phyloP scores from a whole-genome alignment of 1,140 invertebrate genomes.

The Physella acuta region DNA sequence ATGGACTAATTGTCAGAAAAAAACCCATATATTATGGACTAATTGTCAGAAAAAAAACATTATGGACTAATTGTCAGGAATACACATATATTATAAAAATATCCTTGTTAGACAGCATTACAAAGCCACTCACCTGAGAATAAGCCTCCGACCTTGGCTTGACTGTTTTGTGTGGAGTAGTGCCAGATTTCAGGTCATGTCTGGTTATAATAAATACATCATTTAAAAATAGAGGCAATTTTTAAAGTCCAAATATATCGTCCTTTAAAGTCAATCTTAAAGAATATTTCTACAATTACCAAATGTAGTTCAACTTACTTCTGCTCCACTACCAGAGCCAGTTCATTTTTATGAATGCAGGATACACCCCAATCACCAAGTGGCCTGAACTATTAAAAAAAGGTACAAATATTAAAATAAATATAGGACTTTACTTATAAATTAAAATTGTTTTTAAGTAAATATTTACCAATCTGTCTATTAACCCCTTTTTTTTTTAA shows the following conservation, averaged over 20 bases:
- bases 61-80: neutral
- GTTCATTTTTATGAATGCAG: constrained; percentile 48
- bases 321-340: constrained; percentile 43
- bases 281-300: no score
- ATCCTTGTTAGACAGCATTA: neutral
- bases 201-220: constrained; percentile 31
- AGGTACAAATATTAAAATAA: no score
- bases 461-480: no score
- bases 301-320: no score
- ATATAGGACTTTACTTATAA: no score
- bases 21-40: constrained; percentile 18
- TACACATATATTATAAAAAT: neutral
- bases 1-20: constrained; percentile 15
- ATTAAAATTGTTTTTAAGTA: no score
- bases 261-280: no score
- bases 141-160: constrained; percentile 33
- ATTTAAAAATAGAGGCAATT: neutral
- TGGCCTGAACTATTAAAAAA: constrained; percentile 48
- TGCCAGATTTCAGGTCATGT: constrained; percentile 48
- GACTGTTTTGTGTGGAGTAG: constrained; percentile 44
- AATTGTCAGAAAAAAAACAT: neutral
- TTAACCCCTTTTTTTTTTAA: no score
- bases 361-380: constrained; percentile 52
- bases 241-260: no score
- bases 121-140: constrained; percentile 18